Evolutionary conservation across 2,113 vertebrate species (phyloP).

Genomic region (Callipepla californica): DNA sequence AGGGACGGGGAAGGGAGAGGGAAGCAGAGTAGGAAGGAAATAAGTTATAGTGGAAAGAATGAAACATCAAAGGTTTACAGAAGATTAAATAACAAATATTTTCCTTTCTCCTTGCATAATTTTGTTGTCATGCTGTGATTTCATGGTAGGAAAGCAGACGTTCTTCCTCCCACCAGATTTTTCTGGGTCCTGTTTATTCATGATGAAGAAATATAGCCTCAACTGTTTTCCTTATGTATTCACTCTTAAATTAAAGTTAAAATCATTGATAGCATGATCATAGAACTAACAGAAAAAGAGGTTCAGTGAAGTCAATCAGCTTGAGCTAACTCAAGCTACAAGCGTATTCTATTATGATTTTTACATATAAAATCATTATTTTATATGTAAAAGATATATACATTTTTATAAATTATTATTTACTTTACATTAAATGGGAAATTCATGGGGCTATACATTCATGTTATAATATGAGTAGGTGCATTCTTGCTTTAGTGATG

Average conservation of each 20-base stretch:
- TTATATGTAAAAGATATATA: neutral
- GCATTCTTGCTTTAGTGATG: neutral
- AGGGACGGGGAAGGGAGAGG: neutral
- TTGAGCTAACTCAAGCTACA: neutral
- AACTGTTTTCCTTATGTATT: neutral
- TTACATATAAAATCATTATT: neutral
- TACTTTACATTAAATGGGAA: neutral
- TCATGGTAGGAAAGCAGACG: neutral
- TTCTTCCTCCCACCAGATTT: neutral
- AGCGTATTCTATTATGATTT: neutral
- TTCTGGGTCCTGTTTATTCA: neutral
- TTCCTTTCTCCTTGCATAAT: neutral
- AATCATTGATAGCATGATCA: neutral
- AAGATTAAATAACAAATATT: neutral
- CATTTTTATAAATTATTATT: neutral
- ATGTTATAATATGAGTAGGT: neutral
- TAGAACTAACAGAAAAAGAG: neutral
- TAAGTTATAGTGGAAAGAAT: neutral
- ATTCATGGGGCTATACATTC: neutral
- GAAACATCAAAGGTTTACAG: neutral
- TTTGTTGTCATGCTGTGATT: conserved; percentile 6
- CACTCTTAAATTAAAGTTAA: neutral
- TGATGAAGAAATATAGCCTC: neutral
- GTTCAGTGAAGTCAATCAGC: neutral
- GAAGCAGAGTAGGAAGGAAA: neutral